Base-by-base conservation (phyloP, 1,140 invertebrate species). In the Tetranychus cinnabarinus region DNA sequence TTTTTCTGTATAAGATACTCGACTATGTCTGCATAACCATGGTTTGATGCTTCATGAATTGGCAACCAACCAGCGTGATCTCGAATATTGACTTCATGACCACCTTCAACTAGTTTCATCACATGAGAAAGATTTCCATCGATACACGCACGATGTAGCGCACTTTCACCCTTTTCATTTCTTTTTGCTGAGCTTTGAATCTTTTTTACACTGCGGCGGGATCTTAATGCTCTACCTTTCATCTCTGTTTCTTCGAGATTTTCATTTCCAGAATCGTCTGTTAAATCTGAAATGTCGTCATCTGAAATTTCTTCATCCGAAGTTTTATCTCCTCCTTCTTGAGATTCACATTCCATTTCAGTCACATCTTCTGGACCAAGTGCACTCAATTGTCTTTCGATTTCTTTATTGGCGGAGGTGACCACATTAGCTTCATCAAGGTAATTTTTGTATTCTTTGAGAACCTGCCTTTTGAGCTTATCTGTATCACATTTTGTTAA, bases 31-130 rank as follows among this genome's bases (percentile, higher is more conserved):
- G 80, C 68, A 70, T 80, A 78, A 1, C 87, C 88, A 70, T 85
- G 80, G 72, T 91, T 92, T 59, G 82, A 81, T 0, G 89, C 91
- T 73, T 97, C 90, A 69, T 97, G 92, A 8, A 97, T 73, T 0
- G 91, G 90, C n/a, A 86, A 74, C 87, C 90, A 97, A 0, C 91
- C 91, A 31, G 80, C 82, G 71, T 88, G 78, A 71, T 96, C 92
- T 35, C 85, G 72, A 0, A 84, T 75, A 70, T 92, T 88, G 0
- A 91, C 79, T 0, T 83, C 80, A 71, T 93, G 88, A 33, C 85
- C 86, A 72, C 75, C 70, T 33, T 82, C 79, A 35, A 97, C 67
- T 0, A 95, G 74, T 48, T 80, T 78, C 60, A 81, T 75, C 0
- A 85, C 88, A 61, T 80, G 69, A 33, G 79, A 73, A 2, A 84